Percentiles rank a stretch among this genome's conserved stretches.
phyloP scores from a whole-genome alignment of 2,888 invertebrate species.

The Leuctra nigra region DNA sequence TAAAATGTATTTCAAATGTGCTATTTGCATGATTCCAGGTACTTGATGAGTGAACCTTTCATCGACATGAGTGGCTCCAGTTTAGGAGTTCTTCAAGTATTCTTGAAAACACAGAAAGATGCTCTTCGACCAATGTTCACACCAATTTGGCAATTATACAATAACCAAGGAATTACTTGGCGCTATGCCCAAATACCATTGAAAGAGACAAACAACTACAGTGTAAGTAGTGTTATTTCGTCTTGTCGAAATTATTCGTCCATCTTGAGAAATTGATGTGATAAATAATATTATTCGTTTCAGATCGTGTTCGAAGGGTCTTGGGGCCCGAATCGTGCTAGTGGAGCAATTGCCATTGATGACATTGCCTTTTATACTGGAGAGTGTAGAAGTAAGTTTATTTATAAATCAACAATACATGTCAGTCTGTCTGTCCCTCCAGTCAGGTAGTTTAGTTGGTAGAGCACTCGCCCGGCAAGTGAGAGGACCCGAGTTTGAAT shows the following conservation, averaged over 20 bases:
- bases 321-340: constrained; percentile 39
- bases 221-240: constrained; percentile 28
- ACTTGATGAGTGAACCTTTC: constrained; percentile 41
- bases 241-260: background rate
- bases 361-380: constrained; percentile 41
- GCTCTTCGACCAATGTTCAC: constrained; percentile 31
- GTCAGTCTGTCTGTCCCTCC: too few relatives aligned
- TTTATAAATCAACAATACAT: too few relatives aligned
- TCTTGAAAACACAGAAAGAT: constrained; percentile 33
- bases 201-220: constrained; percentile 33
- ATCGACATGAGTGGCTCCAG: constrained; percentile 39
- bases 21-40: constrained; percentile 35
- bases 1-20: background rate
- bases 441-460: too few relatives aligned
- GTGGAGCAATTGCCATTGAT: constrained; percentile 40
- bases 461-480: too few relatives aligned
- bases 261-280: background rate
- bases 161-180: constrained; percentile 40
- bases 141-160: constrained; percentile 38
- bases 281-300: background rate
- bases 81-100: constrained; percentile 38
- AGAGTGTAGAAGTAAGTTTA: constrained; percentile 36
- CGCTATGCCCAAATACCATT: constrained; percentile 36
- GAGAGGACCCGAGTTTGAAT: too few relatives aligned
- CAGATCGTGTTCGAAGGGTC: constrained; percentile 41